These are phyloP conservation scores for Ploceus nigricollis DNA, from an alignment of 2,113 vertebrate species.

Conservation along the genomic window DNA sequence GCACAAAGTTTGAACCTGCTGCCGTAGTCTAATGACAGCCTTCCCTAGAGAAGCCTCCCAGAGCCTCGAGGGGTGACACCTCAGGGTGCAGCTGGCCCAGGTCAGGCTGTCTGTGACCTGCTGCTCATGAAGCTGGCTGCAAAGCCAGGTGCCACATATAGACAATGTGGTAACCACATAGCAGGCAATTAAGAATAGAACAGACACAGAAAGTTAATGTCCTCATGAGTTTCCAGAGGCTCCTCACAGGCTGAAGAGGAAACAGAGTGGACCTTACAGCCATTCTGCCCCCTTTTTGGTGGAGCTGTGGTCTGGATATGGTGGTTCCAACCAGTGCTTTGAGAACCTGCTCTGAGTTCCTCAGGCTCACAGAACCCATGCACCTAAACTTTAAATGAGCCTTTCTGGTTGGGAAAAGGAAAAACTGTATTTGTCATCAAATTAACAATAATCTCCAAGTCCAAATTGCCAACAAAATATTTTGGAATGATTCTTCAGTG, in stretches of 20 bases:
- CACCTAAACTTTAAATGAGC: neutral
- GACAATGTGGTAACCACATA: neutral
- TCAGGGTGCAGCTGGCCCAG: constrained; percentile 2
- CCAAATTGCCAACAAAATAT: neutral
- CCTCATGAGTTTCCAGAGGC: neutral
- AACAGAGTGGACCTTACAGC: neutral
- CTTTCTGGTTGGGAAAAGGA: neutral
- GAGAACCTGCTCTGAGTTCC: neutral
- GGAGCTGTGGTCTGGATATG: neutral
- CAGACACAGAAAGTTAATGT: neutral
- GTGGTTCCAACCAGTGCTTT: neutral
- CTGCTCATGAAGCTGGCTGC: neutral
- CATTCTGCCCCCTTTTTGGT: neutral
- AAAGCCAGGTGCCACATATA: neutral
- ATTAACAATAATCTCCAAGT: neutral
- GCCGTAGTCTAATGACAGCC: neutral
- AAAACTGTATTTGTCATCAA: neutral
- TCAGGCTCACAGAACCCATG: neutral
- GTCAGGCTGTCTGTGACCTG: neutral
- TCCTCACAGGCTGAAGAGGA: neutral
- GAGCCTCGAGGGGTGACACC: neutral
- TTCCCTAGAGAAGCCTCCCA: neutral
- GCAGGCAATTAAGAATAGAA: neutral
- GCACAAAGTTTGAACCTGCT: neutral
- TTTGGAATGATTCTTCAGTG: neutral